These are phyloP conservation scores for Apamea epomidion DNA, from an alignment of 2,888 invertebrate genomes.

Conservation along the genomic window DNA sequence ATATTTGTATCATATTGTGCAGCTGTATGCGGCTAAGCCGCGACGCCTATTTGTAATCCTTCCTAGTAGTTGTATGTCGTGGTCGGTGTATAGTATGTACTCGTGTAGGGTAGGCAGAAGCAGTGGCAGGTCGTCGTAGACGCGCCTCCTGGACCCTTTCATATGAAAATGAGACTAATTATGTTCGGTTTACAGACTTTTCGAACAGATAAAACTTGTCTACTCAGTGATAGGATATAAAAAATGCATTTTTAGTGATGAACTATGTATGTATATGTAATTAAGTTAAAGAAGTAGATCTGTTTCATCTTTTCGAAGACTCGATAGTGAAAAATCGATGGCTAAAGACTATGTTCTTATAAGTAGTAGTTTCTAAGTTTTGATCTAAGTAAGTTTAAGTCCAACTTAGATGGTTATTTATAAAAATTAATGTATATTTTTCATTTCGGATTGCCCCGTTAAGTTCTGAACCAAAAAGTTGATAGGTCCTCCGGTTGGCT, in stretches of 20 bases:
- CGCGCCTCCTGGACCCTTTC: constrained; percentile 72
- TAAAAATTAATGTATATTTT: constrained; percentile 86
- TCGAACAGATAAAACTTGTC: constrained; percentile 90
- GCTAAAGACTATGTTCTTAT: constrained; percentile 89
- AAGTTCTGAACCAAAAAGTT: constrained; percentile 87
- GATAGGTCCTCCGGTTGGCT: constrained; percentile 79
- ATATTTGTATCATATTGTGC: constrained; percentile 87
- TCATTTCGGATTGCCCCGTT: constrained; percentile 85
- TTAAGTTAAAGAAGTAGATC: constrained; percentile 87
- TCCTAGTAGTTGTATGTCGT: constrained; percentile 87
- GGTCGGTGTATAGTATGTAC: constrained; percentile 77
- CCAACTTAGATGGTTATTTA: constrained; percentile 88
- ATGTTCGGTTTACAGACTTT: constrained; percentile 87
- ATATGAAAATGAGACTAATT: constrained; percentile 83
- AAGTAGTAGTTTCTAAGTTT: constrained; percentile 81
- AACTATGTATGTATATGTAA: constrained; percentile 87
- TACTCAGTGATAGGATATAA: constrained; percentile 89
- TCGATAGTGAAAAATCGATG: constrained; percentile 87
- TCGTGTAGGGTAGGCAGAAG: constrained; percentile 75
- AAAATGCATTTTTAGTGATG: constrained; percentile 90
- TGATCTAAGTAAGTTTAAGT: constrained; percentile 85
- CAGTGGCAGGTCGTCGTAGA: constrained; percentile 64
- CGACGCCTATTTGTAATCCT: constrained; percentile 86
- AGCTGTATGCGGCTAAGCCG: constrained; percentile 88
- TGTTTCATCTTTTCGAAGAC: constrained; percentile 90